Conservation (phyloP, 2,888 invertebrate species). For the Rutpela maculata region DNA sequence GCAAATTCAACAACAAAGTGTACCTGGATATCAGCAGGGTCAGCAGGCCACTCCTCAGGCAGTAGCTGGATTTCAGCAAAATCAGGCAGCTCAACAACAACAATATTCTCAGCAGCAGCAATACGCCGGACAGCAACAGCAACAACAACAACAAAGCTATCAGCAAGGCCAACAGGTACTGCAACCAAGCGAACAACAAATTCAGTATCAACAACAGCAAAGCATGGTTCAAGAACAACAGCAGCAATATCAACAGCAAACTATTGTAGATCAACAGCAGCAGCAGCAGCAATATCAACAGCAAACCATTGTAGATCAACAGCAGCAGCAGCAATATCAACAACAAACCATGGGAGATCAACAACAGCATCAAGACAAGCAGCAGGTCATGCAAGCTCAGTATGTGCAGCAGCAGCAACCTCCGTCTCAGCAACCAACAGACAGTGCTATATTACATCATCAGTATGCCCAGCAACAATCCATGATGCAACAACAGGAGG, state of each 20-base stretch:
- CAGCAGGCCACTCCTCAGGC: slow-evolving; percentile 47
- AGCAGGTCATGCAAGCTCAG: slow-evolving; percentile 56
- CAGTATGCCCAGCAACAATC: slow-evolving; percentile 54
- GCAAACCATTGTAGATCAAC: slow-evolving; percentile 53
- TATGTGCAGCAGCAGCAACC: slow-evolving; percentile 49
- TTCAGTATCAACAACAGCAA: slow-evolving; percentile 51
- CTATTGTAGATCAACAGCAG: slow-evolving; percentile 32
- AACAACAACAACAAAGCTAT: slow-evolving; percentile 32
- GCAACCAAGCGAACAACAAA: slow-evolving; percentile 39
- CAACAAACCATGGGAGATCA: slow-evolving; percentile 51
- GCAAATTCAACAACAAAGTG: slow-evolving; percentile 36
- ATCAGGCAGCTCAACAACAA: slow-evolving; percentile 59
- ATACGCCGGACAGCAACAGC: slow-evolving; percentile 17
- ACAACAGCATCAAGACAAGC: slow-evolving; percentile 30
- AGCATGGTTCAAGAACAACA: slow-evolving; percentile 53
- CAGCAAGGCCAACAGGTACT: slow-evolving; percentile 28
- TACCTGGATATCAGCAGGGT: slow-evolving; percentile 11
- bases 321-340: slow-evolving; percentile 29
- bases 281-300: slow-evolving; percentile 48
- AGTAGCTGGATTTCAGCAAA: slow-evolving; percentile 23
- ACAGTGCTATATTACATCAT: slow-evolving; percentile 50
- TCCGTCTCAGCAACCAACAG: slow-evolving; percentile 52
- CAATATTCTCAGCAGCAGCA: slow-evolving; percentile 52
- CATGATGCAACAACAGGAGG: slow-evolving; percentile 52
- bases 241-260: slow-evolving; percentile 38